Conservation (phyloP, 2,888 invertebrate species). For the Lottia gigantea region DNA sequence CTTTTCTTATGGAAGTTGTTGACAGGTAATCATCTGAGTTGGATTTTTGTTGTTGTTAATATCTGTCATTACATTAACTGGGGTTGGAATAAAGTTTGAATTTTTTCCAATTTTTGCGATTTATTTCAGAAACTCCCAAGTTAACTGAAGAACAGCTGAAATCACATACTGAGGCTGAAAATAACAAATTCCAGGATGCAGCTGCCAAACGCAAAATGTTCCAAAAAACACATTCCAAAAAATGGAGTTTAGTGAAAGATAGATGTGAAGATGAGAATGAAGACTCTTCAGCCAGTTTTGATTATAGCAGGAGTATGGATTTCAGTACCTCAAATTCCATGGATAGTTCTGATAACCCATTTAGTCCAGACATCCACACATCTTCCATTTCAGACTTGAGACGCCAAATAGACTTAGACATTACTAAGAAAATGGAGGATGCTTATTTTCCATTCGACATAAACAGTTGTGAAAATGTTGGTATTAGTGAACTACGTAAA, state of each 20-base stretch:
- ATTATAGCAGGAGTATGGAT: slow-evolving; percentile 28
- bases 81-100: too few species aligned
- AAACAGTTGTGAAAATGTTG: slow-evolving; percentile 18
- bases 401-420: neutral
- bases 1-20: too few species aligned
- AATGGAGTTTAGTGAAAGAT: slow-evolving; percentile 24
- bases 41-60: too few species aligned
- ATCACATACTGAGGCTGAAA: slow-evolving; percentile 1
- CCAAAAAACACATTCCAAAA: slow-evolving; percentile 28
- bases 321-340: slow-evolving; percentile 41
- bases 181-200: slow-evolving; percentile 29
- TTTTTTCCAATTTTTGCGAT: too few species aligned
- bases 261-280: slow-evolving; percentile 13
- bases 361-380: neutral
- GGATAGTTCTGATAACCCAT: slow-evolving; percentile 34
- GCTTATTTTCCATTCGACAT: slow-evolving; percentile 15
- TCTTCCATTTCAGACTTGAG: neutral
- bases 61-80: too few species aligned
- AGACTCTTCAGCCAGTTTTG: slow-evolving; percentile 21
- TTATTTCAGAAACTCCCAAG: neutral
- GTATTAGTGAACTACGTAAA: slow-evolving; percentile 36
- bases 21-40: too few species aligned
- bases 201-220: slow-evolving; percentile 36
- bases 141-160: neutral
- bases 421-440: slow-evolving; percentile 18